Percentiles rank a stretch among this genome's conserved stretches.
These are phyloP conservation scores for Kradibia gibbosae DNA, from an alignment of 1,140 invertebrate genomes.

Conservation along the genomic window DNA sequence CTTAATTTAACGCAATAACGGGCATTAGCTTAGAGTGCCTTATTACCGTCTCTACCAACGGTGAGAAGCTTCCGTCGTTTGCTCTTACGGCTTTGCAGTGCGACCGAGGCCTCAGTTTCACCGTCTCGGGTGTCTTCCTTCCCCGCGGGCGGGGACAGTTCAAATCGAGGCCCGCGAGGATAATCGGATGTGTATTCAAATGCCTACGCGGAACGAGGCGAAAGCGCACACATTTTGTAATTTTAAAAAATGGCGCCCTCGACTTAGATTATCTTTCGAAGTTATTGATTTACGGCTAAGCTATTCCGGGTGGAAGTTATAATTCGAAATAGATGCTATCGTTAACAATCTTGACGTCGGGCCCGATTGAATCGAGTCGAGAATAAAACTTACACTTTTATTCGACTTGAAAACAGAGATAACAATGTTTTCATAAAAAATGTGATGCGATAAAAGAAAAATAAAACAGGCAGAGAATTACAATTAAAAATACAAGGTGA, in stretches of 20 bases:
- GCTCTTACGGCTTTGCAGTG: background rate
- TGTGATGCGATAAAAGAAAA: background rate
- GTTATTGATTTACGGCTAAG: background rate
- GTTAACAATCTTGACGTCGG: background rate
- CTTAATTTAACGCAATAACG: too few species aligned
- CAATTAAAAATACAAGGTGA: conserved; percentile 30
- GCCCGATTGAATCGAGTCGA: background rate
- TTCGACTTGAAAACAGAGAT: background rate
- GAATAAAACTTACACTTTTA: conserved; percentile 8
- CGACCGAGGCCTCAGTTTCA: background rate
- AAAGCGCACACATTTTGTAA: background rate
- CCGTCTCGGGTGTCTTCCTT: background rate
- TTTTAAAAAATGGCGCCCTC: background rate
- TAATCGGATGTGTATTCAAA: background rate
- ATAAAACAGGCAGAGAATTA: background rate
- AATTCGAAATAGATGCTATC: conserved; percentile 5
- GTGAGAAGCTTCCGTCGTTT: too few species aligned
- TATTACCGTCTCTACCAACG: too few species aligned
- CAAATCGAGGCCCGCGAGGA: background rate
- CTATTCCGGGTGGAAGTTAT: conserved; percentile 3
- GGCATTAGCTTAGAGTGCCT: too few species aligned
- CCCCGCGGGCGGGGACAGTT: background rate
- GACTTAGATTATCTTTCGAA: background rate
- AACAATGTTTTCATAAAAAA: conserved; percentile 19
- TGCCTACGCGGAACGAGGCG: background rate